Base-by-base conservation (phyloP, 2,797 vertebrate genomes). In the Triplophysa bombifrons region DNA sequence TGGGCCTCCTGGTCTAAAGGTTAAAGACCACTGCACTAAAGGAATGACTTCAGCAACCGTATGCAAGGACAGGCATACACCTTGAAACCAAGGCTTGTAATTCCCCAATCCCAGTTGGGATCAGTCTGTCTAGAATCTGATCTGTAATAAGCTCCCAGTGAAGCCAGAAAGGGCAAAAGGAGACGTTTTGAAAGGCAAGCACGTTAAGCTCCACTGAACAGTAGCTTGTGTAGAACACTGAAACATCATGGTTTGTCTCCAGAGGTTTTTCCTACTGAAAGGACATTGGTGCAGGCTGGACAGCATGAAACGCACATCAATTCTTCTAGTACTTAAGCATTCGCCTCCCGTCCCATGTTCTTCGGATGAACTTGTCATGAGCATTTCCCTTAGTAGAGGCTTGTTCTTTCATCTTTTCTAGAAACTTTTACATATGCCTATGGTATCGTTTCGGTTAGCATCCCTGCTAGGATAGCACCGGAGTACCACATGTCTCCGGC, bases 401-500 rank as follows among this genome's bases (percentile, higher is more conserved):
- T 22, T 22, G 22, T 22, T 22, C 22, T 22, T 22, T 22, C 22
- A 22, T 22, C 22, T 22, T 22, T 22, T 22, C 22, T 22, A 22
- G 22, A 22, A 22, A 22, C 22, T 22, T 22, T 22, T 22, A 1
- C 22, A 22, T 1, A 22, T 22, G 72, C 72, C 63, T 63, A 16
- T 38, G 38, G 74, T 77, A 82, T 80, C 3, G 66, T 82, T 88
- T 86, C 75, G 89, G 76, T 87, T 84, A 80, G 83, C 67, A 78
- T 81, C 76, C 55, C 76, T 79, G 55, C 72, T 71, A 73, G 69
- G 82, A 82, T 56, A 80, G 73, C 61, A 60, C 73, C n/a, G 34
- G 7, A 10, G 82, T 34, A 38, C 48, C 69, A 58, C 53, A 56
- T 11, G 53, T 44, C 17, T 34, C 61, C 63, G 1, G 34, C 6